A percentile compares a stretch with the other conserved stretches of the same genome.
phyloP scores from a whole-genome alignment of 2,113 vertebrate species.

The Strix aluco region DNA sequence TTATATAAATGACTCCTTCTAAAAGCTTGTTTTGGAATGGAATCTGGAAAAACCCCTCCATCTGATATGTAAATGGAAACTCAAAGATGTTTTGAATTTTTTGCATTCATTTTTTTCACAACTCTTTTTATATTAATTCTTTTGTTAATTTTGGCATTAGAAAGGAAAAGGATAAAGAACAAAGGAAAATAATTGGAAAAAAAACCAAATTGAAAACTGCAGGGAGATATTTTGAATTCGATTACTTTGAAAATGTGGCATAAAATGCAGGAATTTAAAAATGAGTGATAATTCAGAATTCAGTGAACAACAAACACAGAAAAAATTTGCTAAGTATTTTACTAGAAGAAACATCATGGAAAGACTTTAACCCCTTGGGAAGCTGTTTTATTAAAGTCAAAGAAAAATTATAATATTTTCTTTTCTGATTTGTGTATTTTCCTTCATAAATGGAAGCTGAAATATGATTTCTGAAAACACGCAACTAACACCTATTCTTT shows the following conservation, averaged over 20 bases:
- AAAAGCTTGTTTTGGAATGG: background rate
- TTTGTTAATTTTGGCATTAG: background rate
- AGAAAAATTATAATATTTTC: background rate
- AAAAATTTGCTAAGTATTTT: background rate
- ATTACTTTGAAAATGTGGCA: background rate
- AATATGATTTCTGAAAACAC: background rate
- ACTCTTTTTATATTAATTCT: background rate
- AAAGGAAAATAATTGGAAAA: background rate
- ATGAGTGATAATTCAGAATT: background rate
- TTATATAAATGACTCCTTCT: background rate
- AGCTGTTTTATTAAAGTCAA: background rate
- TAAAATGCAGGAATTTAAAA: background rate
- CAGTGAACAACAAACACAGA: background rate
- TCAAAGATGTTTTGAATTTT: background rate
- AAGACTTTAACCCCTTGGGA: background rate
- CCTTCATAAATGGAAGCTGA: background rate
- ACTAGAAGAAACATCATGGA: background rate
- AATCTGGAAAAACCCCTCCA: background rate
- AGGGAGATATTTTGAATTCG: background rate
- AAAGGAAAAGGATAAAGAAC: background rate
- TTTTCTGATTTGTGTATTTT: background rate
- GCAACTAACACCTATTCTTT: background rate
- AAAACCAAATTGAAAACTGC: background rate
- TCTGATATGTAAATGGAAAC: background rate
- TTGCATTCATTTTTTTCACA: background rate